Evolutionary conservation across 2,797 vertebrate genomes (phyloP).

Genomic region (Limosa lapponica): DNA sequence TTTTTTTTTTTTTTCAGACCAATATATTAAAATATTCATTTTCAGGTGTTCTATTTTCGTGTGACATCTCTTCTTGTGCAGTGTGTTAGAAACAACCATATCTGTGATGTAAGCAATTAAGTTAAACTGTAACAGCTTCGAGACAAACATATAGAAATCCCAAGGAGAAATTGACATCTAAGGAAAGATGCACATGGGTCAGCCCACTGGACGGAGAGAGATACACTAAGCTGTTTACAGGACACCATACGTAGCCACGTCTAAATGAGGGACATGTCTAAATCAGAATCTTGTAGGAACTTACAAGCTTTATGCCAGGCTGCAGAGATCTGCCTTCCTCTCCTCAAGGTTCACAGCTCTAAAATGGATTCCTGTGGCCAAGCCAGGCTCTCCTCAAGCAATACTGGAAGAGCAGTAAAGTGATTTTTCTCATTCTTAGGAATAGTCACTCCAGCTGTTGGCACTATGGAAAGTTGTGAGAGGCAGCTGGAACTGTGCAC

Average conservation of each 20-base stretch:
- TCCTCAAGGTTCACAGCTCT: neutral
- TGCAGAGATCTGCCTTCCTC: neutral
- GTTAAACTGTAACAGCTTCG: neutral
- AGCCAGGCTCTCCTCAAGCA: neutral
- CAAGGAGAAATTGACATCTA: neutral
- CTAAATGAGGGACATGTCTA: neutral
- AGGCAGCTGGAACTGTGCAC: neutral
- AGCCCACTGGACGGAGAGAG: neutral
- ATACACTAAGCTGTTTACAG: neutral
- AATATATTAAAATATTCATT: neutral
- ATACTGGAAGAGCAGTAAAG: neutral
- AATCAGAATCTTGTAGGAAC: neutral
- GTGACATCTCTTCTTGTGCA: neutral
- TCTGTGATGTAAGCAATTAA: neutral
- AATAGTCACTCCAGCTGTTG: neutral
- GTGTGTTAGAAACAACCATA: neutral
- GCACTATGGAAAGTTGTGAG: neutral
- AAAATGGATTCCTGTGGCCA: neutral
- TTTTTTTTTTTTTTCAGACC: neutral
- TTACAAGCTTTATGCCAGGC: neutral
- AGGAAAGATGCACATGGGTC: neutral
- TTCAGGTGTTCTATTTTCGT: neutral
- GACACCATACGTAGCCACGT: neutral
- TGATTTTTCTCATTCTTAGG: neutral
- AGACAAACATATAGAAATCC: neutral